These are phyloP conservation scores for Neolamprologus sp. DNA, from an alignment of 2,113 vertebrate genomes.

Conservation along the genomic window DNA sequence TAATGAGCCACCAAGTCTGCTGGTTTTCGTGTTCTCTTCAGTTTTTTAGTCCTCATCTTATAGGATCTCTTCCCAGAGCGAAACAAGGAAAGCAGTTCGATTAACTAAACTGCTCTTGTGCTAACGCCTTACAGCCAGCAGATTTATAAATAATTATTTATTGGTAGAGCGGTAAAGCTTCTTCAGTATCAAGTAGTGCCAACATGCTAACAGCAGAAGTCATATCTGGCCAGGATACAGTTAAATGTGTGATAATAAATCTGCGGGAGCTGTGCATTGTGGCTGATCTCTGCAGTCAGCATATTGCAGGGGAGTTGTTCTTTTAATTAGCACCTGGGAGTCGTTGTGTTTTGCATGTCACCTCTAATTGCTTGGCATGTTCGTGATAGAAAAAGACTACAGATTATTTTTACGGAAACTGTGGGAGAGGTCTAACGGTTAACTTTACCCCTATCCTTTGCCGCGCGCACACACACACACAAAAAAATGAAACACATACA, in stretches of 20 bases:
- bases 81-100: not conserved
- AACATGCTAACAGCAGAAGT: not conserved
- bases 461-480: not conserved
- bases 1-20: not conserved
- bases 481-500: not conserved
- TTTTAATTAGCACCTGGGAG: slow-evolving; percentile 73
- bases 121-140: not conserved
- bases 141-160: not conserved
- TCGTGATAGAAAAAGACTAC: slow-evolving; percentile 44
- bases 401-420: slow-evolving; percentile 40
- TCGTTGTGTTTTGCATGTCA: slow-evolving; percentile 64
- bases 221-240: not conserved
- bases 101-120: not conserved
- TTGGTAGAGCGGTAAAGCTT: not conserved
- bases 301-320: slow-evolving; percentile 49
- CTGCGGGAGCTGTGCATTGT: not conserved
- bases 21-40: not conserved
- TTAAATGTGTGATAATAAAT: not conserved
- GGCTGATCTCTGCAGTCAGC: slow-evolving; percentile 33
- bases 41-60: not conserved
- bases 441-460: not conserved
- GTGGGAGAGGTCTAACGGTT: slow-evolving; percentile 13
- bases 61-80: not conserved
- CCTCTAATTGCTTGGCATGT: slow-evolving; percentile 72
- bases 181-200: not conserved